phyloP scores from a whole-genome alignment of 2,113 vertebrate species.

The Polypterus bichir region DNA sequence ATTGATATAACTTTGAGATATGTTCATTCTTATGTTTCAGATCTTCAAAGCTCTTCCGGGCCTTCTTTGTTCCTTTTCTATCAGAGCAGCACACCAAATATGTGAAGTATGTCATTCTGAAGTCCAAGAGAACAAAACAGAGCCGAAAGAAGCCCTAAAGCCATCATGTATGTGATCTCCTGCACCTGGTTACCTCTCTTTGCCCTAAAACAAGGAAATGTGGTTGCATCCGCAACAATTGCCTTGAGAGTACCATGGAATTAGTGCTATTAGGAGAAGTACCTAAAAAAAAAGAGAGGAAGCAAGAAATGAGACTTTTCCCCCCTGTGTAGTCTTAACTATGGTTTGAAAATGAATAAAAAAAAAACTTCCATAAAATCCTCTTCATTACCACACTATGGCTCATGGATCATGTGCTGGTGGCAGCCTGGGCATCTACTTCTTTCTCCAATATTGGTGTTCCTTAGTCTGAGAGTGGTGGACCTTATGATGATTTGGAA shows the following conservation, averaged over 20 bases:
- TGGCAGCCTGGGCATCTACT: too few relatives aligned
- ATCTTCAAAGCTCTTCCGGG: constrained; percentile 61
- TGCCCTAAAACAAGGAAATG: background rate
- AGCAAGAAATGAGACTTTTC: too few relatives aligned
- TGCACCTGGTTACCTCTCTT: background rate
- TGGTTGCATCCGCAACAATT: too few relatives aligned
- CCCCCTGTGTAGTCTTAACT: too few relatives aligned
- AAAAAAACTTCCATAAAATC: too few relatives aligned
- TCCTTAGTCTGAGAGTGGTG: too few relatives aligned
- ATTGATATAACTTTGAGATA: too few relatives aligned
- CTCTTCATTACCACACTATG: too few relatives aligned
- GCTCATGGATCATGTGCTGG: too few relatives aligned
- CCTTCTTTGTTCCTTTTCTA: constrained; percentile 67
- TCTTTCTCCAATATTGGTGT: too few relatives aligned
- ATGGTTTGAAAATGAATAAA: too few relatives aligned
- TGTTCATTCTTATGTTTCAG: constrained; percentile 30
- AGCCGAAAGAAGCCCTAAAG: constrained; percentile 39
- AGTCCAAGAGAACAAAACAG: constrained; percentile 49
- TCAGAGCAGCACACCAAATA: constrained; percentile 57
- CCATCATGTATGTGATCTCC: constrained; percentile 8
- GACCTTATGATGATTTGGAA: too few relatives aligned
- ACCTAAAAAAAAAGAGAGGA: background rate
- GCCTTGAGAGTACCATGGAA: constrained; percentile 27
- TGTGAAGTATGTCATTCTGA: constrained; percentile 66
- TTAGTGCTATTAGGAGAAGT: constrained; percentile 2